phyloP scores from a whole-genome alignment of 2,888 invertebrate genomes.

The Chloromyia formosa region DNA sequence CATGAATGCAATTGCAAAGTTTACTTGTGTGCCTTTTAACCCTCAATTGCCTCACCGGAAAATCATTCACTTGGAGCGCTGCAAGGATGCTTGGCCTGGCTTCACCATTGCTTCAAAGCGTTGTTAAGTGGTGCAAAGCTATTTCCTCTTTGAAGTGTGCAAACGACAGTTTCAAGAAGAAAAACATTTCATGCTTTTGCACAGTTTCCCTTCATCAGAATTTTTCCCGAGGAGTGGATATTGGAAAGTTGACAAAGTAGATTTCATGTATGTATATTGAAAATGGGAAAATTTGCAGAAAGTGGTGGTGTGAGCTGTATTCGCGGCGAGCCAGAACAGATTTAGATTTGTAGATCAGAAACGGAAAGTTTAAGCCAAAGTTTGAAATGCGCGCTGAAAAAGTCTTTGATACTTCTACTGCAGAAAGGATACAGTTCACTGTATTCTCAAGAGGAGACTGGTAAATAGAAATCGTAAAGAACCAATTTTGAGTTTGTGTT shows the following conservation, averaged over 20 bases:
- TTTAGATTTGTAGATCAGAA: no score
- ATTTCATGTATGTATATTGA: background rate
- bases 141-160: constrained; percentile 13
- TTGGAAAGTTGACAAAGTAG: constrained; percentile 3
- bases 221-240: background rate
- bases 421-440: no score
- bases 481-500: no score
- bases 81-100: constrained; percentile 17
- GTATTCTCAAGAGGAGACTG: no score
- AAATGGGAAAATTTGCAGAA: background rate
- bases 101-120: constrained; percentile 30
- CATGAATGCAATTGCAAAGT: constrained; percentile 5
- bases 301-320: no score
- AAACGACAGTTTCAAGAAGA: constrained; percentile 14
- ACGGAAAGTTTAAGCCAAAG: no score
- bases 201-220: background rate
- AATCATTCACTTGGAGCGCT: constrained; percentile 17
- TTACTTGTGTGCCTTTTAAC: constrained; percentile 23
- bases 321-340: no score
- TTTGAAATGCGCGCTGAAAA: no score
- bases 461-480: no score
- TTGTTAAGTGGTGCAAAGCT: constrained; percentile 7
- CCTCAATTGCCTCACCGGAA: constrained; percentile 25
- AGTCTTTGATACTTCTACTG: no score
- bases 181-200: constrained; percentile 4